Evolutionary conservation across 1,140 invertebrate genomes (phyloP), one percentile per base, ranked within the genome.

Genomic region (Zaprionus davidi): DNA sequence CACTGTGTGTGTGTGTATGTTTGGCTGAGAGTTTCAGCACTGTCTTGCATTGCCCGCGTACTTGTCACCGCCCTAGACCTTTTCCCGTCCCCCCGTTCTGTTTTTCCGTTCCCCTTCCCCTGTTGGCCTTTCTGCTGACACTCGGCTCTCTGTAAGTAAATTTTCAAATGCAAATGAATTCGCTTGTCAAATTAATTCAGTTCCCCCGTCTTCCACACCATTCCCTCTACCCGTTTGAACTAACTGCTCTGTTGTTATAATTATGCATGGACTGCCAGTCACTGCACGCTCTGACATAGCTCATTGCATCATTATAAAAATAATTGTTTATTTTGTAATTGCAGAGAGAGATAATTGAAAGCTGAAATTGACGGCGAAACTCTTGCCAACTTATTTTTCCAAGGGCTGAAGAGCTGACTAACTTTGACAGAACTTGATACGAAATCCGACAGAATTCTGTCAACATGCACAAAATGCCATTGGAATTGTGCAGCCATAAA

Each of bases 81-180:
- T 20, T 20, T 9, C 44, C 44, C 44, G 5, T 17, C 3, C 34
- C 13, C 51, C 26, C 34, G 22, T 22, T 3, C 13, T 38, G 26
- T 28, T 28, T 7, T 6, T 5, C 26, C 26, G 5, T 15, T 2
- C 17, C 7, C n/a, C 5, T 28, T 17, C 22, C 58, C 24, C 41
- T 22, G 15, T 31, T 11, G 11, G 24, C 28, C 34, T 24, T 17
- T 26, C 34, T 51, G 1, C 57, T 46, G 3, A 26, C 24, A 28
- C 20, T 31, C 38, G 38, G 26, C 28, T 64, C 36, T 11, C 44
- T 56, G 71, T 70, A 60, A 76, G 68, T 76, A 76, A 65, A 82
- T 78, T 82, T 75, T 71, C 44, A 74, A 76, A 82, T 78, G 76
- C 78, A 75, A 80, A 80, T 80, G 78, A 78, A 66, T 74, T 65